Evolutionary conservation across 64 coral and sea anemone species (phyloP).

Genomic region (Montipora cactus): DNA sequence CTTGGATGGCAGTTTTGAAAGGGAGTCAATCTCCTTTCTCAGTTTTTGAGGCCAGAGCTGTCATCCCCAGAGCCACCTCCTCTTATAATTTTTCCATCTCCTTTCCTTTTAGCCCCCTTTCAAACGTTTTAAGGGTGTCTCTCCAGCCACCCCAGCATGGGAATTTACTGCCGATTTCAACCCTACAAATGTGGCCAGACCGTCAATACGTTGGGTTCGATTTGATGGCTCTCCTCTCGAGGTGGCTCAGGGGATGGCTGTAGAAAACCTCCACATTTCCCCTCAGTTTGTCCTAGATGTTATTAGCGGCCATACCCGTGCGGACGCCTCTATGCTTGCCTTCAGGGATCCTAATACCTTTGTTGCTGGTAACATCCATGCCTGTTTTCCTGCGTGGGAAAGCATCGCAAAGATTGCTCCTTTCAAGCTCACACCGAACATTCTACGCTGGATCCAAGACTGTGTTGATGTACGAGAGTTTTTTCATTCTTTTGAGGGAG

Average conservation of each 20-base stretch:
- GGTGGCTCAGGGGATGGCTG: conserved; percentile 10
- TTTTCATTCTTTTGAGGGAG: conserved; percentile 33
- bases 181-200: not conserved
- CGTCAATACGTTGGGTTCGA: not conserved
- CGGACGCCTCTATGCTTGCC: not conserved
- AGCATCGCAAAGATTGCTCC: not conserved
- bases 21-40: conserved; percentile 9
- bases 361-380: conserved; percentile 45
- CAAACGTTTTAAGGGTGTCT: not conserved
- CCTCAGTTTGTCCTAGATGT: not conserved
- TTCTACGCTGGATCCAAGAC: conserved; percentile 20
- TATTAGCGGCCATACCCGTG: not conserved
- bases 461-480: conserved; percentile 4
- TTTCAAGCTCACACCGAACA: not conserved
- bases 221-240: conserved; percentile 18
- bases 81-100: not conserved
- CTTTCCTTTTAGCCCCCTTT: not conserved
- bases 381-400: not conserved
- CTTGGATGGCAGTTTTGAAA: conserved; percentile 38
- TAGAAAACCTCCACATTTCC: not conserved
- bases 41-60: not conserved
- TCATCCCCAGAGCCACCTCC: not conserved
- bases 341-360: conserved; percentile 28
- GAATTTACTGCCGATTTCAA: too few relatives aligned
- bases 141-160: too few relatives aligned